Percentiles rank a stretch among this genome's conserved stretches.
phyloP scores from a whole-genome alignment of 2,113 vertebrate species.

The Chaenogobius annularis region DNA sequence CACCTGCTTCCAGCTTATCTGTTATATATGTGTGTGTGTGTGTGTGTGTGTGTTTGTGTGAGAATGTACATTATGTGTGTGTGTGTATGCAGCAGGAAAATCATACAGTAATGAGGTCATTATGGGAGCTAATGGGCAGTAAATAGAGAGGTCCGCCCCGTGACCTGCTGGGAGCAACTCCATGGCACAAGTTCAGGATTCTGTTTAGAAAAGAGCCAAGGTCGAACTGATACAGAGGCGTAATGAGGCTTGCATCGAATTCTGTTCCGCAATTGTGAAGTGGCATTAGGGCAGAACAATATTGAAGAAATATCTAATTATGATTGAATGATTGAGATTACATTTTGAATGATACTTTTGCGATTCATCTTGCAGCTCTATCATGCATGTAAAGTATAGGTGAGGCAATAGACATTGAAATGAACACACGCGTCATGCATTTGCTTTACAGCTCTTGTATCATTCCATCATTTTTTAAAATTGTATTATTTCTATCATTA shows the following conservation, averaged over 20 bases:
- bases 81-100: background rate
- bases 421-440: background rate
- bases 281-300: background rate
- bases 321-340: background rate
- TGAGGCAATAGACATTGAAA: background rate
- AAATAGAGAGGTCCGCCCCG: conserved; percentile 20
- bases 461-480: too few relatives aligned
- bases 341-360: background rate
- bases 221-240: conserved; percentile 25
- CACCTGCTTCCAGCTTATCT: conserved; percentile 56
- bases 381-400: background rate
- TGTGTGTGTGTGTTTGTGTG: background rate
- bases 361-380: background rate
- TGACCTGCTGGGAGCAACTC: conserved; percentile 19
- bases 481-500: too few relatives aligned
- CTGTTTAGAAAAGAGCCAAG: conserved; percentile 27
- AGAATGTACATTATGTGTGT: too few relatives aligned
- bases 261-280: background rate
- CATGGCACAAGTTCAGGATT: conserved; percentile 20
- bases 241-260: background rate
- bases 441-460: too few relatives aligned
- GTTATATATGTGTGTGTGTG: conserved; percentile 4
- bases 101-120: conserved; percentile 52
- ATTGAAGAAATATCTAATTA: background rate
- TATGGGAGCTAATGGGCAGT: conserved; percentile 31